A percentile compares a stretch with the other conserved stretches of the same genome.
These are phyloP conservation scores for Cuniculus paca DNA, from an alignment of 2,797 vertebrate genomes.

Conservation along the genomic window DNA sequence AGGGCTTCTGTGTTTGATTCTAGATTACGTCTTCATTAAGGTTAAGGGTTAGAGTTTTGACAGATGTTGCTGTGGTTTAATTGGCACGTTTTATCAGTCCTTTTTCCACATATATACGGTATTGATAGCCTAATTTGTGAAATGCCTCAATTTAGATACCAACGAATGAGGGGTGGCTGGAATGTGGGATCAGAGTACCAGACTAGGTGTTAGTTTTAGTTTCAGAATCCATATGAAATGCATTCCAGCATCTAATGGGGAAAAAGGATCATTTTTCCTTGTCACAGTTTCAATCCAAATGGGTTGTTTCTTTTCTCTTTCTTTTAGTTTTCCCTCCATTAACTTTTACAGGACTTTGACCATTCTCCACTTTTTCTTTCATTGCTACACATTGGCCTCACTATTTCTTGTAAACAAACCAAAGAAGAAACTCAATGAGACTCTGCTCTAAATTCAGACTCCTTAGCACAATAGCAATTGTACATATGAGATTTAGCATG, in stretches of 20 bases:
- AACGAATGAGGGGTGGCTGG: not conserved
- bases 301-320: conserved; percentile 26
- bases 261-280: not conserved
- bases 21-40: conserved; percentile 59
- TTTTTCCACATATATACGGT: not conserved
- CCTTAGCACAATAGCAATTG: not conserved
- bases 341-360: conserved; percentile 23
- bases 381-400: conserved; percentile 22
- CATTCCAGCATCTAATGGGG: not conserved
- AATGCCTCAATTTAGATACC: conserved; percentile 67
- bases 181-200: conserved; percentile 27
- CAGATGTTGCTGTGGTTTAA: conserved; percentile 72
- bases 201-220: not conserved
- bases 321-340: not conserved
- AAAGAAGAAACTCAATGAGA: conserved; percentile 26
- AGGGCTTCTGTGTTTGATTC: conserved; percentile 76
- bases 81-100: conserved; percentile 62
- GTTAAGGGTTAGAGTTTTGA: conserved; percentile 74
- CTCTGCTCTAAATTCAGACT: not conserved
- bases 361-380: not conserved
- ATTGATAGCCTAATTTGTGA: conserved; percentile 61
- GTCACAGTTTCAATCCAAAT: conserved; percentile 30
- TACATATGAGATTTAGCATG: not conserved
- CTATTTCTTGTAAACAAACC: conserved; percentile 46
- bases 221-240: conserved; percentile 13